Evolutionary conservation across 2,797 vertebrate species (phyloP).

Genomic region (Catharus ustulatus): DNA sequence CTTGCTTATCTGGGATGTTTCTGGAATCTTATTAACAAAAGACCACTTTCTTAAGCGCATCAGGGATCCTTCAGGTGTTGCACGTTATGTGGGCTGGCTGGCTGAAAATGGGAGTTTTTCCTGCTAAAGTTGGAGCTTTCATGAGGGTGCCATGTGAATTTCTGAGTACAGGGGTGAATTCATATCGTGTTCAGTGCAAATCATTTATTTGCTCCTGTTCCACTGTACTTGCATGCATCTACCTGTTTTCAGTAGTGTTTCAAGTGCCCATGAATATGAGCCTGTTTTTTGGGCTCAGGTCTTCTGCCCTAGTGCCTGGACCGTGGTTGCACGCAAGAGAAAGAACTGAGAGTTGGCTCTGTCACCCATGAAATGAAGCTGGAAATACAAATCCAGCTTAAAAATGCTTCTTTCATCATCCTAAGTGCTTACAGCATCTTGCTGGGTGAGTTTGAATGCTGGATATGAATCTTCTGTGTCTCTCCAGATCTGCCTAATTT

Average conservation of each 20-base stretch:
- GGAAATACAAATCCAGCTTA: not conserved
- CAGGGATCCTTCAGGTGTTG: not conserved
- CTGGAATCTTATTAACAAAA: not conserved
- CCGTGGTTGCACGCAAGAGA: accelerated
- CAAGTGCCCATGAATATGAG: accelerated
- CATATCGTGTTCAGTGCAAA: not conserved
- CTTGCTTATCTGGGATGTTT: not conserved
- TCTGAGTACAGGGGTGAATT: not conserved
- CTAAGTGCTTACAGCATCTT: not conserved
- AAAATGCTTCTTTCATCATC: not conserved
- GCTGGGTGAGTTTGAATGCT: not conserved
- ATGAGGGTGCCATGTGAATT: accelerated
- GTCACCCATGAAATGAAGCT: not conserved
- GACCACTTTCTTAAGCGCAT: not conserved
- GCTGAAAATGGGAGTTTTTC: not conserved
- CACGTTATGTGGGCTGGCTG: accelerated
- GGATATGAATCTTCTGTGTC: not conserved
- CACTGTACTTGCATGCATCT: not conserved
- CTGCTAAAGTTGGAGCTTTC: not conserved
- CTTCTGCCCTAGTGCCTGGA: not conserved
- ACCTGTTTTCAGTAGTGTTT: not conserved
- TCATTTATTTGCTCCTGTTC: not conserved
- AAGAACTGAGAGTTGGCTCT: not conserved
- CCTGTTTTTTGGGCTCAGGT: not conserved
- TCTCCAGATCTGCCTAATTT: not conserved